Evolutionary conservation across 2,888 invertebrate species (phyloP).

Genomic region (Salticus scenicus): DNA sequence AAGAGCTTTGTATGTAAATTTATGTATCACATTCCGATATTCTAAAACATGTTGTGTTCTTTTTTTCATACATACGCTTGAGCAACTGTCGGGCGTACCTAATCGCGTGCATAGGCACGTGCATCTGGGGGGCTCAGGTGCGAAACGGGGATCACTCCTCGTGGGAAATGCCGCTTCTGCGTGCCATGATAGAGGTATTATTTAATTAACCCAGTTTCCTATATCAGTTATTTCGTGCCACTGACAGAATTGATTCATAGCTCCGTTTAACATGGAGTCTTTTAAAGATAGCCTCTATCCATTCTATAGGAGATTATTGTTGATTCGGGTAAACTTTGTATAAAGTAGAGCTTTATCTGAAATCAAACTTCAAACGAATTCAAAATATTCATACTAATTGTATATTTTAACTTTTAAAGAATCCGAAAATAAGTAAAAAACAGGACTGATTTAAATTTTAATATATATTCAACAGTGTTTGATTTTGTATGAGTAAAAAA

Average conservation of each 20-base stretch:
- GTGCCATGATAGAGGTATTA: slow-evolving; percentile 26
- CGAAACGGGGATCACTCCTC: background rate
- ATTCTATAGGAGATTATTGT: no score
- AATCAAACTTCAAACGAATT: no score
- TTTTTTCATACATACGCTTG: background rate
- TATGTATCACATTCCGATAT: background rate
- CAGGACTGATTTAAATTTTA: no score
- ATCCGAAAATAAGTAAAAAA: no score
- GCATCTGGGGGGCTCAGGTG: slow-evolving; percentile 43
- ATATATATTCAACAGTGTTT: no score
- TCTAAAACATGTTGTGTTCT: background rate
- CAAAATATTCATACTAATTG: no score
- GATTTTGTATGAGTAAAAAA: no score
- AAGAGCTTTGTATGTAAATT: background rate
- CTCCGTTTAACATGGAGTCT: background rate
- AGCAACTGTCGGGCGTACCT: slow-evolving; percentile 16
- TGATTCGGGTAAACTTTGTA: no score
- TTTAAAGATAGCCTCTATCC: no score
- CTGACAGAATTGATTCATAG: slow-evolving; percentile 1
- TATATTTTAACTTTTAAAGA: no score
- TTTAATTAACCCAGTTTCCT: slow-evolving; percentile 41
- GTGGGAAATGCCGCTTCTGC: slow-evolving; percentile 3
- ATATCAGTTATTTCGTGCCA: slow-evolving; percentile 7
- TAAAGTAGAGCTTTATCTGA: no score
- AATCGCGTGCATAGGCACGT: slow-evolving; percentile 51